Base-by-base conservation (phyloP, 30 jellyfish, hydroid and myxozoan species). In the Chrysaora quinquecirrha region DNA sequence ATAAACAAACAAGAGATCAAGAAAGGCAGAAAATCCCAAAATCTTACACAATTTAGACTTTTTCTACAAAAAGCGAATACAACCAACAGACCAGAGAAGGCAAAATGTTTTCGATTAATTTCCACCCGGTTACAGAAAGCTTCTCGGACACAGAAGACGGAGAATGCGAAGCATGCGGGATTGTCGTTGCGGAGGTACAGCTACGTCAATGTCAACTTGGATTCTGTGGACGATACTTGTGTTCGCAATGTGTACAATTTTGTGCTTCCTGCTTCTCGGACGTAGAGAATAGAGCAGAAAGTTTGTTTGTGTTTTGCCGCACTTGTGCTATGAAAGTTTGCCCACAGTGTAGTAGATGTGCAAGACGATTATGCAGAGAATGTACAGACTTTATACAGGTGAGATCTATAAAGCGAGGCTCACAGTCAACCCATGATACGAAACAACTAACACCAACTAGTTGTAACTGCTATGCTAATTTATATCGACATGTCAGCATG, bases 351-450 rank as follows among this genome's bases (percentile, higher is more conserved):
- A 20, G 62, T 56, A 33, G 30, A 27, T 78, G 89, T 35, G 65
- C 62, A 24, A 30, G 35, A 24, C 56, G 89, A 27, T 65, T 62
- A 6, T 78, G 89, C 65, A 78, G 89, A 43, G 24, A 34, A 28
- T 78, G 89, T 60, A 61, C 89, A 38, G 34, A 67, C 25, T 78
- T 78, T 24, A 64, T 54, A 28, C 62, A 64, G 89, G 89, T 78
- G 12, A 25, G 88, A 14, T 54, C n/a, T n/a, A n/a, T n/a, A n/a
- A n/a, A n/a, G n/a, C n/a, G n/a, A n/a, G n/a, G n/a, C n/a, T n/a
- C n/a, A n/a, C n/a, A n/a, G n/a, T n/a, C n/a, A n/a, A n/a, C n/a
- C n/a, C n/a, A n/a, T n/a, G n/a, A n/a, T n/a, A n/a, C n/a, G n/a
- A n/a, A n/a, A n/a, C n/a, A n/a, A n/a, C n/a, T n/a, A n/a, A n/a